Percentiles rank a stretch among this genome's conserved stretches.
Conservation (phyloP, 2,113 vertebrate species). For the Pachycephala philippinensis region DNA sequence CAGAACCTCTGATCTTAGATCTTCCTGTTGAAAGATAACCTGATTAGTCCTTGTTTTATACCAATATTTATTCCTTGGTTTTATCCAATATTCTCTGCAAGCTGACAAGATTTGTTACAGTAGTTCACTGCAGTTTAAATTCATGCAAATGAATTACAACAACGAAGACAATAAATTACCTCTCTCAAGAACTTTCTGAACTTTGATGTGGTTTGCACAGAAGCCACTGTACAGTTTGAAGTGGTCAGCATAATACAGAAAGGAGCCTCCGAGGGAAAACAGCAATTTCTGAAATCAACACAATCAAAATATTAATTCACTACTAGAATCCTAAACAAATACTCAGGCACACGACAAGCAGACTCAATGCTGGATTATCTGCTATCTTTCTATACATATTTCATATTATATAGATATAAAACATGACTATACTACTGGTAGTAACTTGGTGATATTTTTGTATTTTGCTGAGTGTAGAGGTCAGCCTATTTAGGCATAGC, state of each 20-base stretch:
- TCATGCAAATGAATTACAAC: neutral
- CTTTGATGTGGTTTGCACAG: conserved; percentile 97
- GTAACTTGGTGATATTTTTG: neutral
- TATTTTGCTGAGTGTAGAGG: neutral
- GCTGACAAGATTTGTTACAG: neutral
- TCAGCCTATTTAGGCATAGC: neutral
- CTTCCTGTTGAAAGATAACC: neutral
- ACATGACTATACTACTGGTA: neutral
- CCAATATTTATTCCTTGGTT: neutral
- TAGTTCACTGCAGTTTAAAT: neutral
- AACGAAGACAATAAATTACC: conserved; percentile 73
- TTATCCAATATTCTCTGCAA: neutral
- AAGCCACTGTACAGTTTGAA: conserved; percentile 99
- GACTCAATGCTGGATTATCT: neutral
- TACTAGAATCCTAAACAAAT: neutral
- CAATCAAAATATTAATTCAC: neutral
- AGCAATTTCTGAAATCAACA: conserved; percentile 86
- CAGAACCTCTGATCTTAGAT: neutral
- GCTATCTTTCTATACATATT: neutral
- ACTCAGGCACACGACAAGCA: neutral
- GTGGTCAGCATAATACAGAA: conserved; percentile 97
- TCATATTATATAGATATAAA: too few relatives aligned
- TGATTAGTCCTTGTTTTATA: neutral
- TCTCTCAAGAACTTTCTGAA: conserved; percentile 96
- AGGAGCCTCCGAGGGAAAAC: conserved; percentile 95